Evolutionary conservation across 1,140 invertebrate species (phyloP).

Genomic region (Pseudomyrmex concolor): DNA sequence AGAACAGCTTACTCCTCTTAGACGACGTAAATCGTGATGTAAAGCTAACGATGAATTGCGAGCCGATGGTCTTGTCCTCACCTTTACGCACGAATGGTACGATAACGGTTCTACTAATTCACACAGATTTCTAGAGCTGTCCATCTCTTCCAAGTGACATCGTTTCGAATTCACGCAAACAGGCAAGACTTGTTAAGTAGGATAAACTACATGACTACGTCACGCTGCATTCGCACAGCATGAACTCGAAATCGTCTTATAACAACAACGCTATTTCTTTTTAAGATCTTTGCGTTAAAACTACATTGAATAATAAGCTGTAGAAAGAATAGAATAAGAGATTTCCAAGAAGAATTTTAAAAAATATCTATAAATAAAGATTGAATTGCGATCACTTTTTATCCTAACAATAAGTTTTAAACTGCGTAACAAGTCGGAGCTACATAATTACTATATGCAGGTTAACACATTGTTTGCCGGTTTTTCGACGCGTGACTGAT

Average conservation of each 20-base stretch:
- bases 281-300: neutral
- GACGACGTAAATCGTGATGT: constrained; percentile 54
- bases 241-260: constrained; percentile 6
- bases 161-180: constrained; percentile 13
- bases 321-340: neutral
- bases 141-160: constrained; percentile 22
- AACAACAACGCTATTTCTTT: neutral
- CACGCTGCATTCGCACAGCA: neutral
- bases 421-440: constrained; percentile 9
- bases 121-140: constrained; percentile 32
- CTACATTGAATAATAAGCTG: neutral
- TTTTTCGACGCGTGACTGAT: constrained; percentile 54
- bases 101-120: constrained; percentile 54
- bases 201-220: constrained; percentile 10
- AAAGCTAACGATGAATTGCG: constrained; percentile 54
- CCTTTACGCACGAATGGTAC: constrained; percentile 35
- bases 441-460: constrained; percentile 27
- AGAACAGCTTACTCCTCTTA: constrained; percentile 27
- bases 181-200: constrained; percentile 24
- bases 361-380: neutral
- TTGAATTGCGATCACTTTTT: neutral
- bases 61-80: constrained; percentile 21
- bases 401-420: too few relatives aligned
- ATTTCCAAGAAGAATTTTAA: neutral
- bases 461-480: constrained; percentile 6